These are phyloP conservation scores for Bhutanitis thaidina DNA, from an alignment of 2,888 invertebrate species.

Conservation along the genomic window DNA sequence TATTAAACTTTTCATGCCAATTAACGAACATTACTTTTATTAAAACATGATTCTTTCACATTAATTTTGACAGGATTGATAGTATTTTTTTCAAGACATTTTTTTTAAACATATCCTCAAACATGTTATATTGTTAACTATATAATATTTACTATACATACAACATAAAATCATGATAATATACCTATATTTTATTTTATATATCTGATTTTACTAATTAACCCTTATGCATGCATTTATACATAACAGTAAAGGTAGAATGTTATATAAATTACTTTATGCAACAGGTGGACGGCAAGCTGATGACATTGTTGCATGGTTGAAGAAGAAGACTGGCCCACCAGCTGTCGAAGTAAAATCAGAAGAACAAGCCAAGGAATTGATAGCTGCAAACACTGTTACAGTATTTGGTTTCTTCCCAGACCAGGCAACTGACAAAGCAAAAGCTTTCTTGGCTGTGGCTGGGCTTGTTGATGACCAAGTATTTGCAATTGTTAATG, in stretches of 20 bases:
- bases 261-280: background rate
- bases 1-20: slow-evolving; percentile 24
- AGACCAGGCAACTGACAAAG: slow-evolving; percentile 87
- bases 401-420: slow-evolving; percentile 95
- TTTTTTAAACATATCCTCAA: too few species aligned
- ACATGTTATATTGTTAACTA: too few species aligned
- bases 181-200: too few species aligned
- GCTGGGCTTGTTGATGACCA: slow-evolving; percentile 92
- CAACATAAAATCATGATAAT: too few species aligned
- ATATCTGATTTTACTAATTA: too few species aligned
- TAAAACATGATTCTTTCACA: too few species aligned
- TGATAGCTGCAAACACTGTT: slow-evolving; percentile 90
- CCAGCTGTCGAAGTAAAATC: slow-evolving; percentile 89
- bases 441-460: slow-evolving; percentile 90
- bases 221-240: too few species aligned
- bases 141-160: too few species aligned
- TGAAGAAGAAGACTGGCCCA: slow-evolving; percentile 98
- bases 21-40: background rate
- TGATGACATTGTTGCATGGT: slow-evolving; percentile 95
- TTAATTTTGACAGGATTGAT: too few species aligned
- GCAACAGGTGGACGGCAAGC: slow-evolving; percentile 91
- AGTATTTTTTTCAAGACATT: too few species aligned
- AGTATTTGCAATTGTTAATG: slow-evolving; percentile 91
- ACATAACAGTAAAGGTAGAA: too few species aligned
- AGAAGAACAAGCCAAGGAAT: slow-evolving; percentile 90